phyloP scores from a whole-genome alignment of 2,113 vertebrate species.

The Ahaetulla prasina region DNA sequence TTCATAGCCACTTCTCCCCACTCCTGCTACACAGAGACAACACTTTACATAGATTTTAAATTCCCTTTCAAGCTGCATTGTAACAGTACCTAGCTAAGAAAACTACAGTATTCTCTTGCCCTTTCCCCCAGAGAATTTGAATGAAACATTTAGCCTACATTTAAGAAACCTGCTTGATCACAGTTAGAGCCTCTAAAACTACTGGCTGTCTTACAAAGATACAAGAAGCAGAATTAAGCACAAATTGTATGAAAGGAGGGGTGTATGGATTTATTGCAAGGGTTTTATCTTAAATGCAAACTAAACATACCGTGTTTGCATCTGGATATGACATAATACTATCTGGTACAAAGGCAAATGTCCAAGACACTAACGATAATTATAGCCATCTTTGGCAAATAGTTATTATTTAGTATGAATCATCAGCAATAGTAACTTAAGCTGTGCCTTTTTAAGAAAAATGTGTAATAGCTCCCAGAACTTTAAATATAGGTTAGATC shows the following conservation, averaged over 20 bases:
- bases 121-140: background rate
- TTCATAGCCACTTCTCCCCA: background rate
- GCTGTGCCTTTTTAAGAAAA: background rate
- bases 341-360: background rate
- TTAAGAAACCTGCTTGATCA: background rate
- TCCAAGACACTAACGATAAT: background rate
- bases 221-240: conserved; percentile 1
- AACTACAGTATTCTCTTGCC: background rate
- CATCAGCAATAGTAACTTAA: background rate
- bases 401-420: background rate
- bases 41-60: background rate
- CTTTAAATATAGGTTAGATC: background rate
- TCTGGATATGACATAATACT: background rate
- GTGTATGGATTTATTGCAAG: background rate
- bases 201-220: background rate
- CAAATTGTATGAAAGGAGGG: background rate
- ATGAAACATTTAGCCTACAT: background rate
- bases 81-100: background rate
- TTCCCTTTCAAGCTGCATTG: background rate
- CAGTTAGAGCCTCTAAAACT: background rate
- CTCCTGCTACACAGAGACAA: background rate
- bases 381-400: background rate
- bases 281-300: background rate
- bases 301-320: background rate
- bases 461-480: background rate